These are phyloP conservation scores for Calliopsis andreniformis DNA, from an alignment of 1,140 invertebrate species.

Conservation along the genomic window DNA sequence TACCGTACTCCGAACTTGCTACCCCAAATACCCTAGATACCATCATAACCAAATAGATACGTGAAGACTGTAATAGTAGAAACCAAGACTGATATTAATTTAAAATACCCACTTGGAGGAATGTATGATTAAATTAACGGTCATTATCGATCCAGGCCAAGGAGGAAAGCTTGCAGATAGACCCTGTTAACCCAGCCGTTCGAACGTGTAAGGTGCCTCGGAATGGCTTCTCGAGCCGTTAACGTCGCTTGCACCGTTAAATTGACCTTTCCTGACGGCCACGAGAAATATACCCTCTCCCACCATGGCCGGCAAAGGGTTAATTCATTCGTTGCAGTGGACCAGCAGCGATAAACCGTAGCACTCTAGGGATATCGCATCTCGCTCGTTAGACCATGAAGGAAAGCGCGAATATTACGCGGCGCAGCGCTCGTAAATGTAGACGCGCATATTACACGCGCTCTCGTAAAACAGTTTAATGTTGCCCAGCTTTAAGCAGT, in stretches of 20 bases:
- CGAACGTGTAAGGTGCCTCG: not conserved
- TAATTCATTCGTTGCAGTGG: slow-evolving; percentile 21
- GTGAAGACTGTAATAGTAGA: too few species aligned
- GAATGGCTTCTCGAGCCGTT: not conserved
- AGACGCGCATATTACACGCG: slow-evolving; percentile 9
- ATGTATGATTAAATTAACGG: not conserved
- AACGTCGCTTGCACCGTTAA: not conserved
- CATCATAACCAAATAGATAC: too few species aligned
- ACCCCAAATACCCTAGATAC: too few species aligned
- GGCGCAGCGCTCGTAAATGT: slow-evolving; percentile 6
- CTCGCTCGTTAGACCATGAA: slow-evolving; percentile 6
- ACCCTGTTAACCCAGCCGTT: not conserved
- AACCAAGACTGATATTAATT: too few species aligned
- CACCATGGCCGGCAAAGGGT: not conserved
- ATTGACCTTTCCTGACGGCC: not conserved
- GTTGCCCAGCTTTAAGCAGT: not conserved
- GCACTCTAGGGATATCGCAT: not conserved
- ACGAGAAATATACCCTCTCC: not conserved
- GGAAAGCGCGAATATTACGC: slow-evolving; percentile 11
- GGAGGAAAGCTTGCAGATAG: not conserved
- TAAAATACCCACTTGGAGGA: too few species aligned
- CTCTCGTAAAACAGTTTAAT: slow-evolving; percentile 32
- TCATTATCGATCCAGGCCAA: not conserved
- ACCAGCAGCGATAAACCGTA: not conserved
- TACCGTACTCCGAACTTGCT: too few species aligned